Base-by-base conservation (phyloP, 2,113 vertebrate genomes). In the Dicrurus megarhynchus region DNA sequence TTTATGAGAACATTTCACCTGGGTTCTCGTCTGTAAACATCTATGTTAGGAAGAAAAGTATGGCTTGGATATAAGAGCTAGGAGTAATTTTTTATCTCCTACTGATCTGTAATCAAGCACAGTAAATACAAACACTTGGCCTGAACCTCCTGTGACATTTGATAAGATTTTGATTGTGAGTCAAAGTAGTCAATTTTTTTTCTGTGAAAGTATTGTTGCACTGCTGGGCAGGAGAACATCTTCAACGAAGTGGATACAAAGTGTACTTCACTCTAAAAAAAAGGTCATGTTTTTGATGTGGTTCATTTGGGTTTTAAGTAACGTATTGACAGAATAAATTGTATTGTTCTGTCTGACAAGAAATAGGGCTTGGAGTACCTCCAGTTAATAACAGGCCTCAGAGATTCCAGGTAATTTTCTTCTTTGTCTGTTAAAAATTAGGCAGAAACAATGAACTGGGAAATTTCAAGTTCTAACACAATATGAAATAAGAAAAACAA, bases 51-150 rank as follows among this genome's bases (percentile, higher is more conserved):
- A 78, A 84, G 57, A 90, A 84, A 97, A 93, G 65, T 89, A 55
- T 47, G 65, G 77, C 59, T 96, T 89, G 55, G 32, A 28, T 83
- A 52, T 42, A 95, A 82, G 68, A 87, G 59, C 27, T 39, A 71
- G 61, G 41, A 74, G 84, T 87, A 56, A 57, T 88, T 86, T 86
- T 96, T 95, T 70, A 35, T 91, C 61, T 93, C 41, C 82, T 74
- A 67, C 94, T 95, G 75, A 74, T 90, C 82, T 90, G 82, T 94
- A 96, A 95, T 93, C 85, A 93, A 82, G 37, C 57, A 91, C 42
- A 74, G 42, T 71, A 94, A 93, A 92, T 57, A 71, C 28, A 79
- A 90, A 87, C 33, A 57, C 18, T 90, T 84, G 69, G 73, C 64
- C 82, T 18, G 9, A 92, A 89, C 32, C n/a, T 87, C 55, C 55